phyloP scores from a whole-genome alignment of 1,140 invertebrate genomes.

The Vollenhovia emeryi region DNA sequence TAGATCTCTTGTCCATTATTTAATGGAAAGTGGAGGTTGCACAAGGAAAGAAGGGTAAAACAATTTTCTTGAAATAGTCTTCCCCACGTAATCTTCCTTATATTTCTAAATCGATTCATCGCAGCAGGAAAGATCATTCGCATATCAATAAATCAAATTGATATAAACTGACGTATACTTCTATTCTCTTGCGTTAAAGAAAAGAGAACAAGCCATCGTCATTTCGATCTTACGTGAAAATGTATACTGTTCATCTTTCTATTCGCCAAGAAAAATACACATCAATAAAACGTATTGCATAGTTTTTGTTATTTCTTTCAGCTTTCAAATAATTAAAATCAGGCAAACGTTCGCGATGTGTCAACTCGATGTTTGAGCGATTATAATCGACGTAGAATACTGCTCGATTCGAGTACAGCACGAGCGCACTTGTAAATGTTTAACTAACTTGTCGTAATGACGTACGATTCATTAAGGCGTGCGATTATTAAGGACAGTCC shows the following conservation, averaged over 20 bases:
- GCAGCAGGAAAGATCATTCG: background rate
- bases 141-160: background rate
- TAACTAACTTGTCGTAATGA: slow-evolving; percentile 72
- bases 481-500: slow-evolving; percentile 9
- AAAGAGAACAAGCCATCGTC: background rate
- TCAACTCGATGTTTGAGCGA: slow-evolving; percentile 47
- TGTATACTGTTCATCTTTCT: background rate
- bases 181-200: background rate
- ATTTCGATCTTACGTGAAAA: background rate
- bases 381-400: slow-evolving; percentile 70
- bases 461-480: background rate
- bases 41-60: slow-evolving; percentile 5
- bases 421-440: slow-evolving; percentile 77
- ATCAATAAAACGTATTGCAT: background rate
- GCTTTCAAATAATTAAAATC: background rate
- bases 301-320: background rate
- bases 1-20: background rate
- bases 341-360: slow-evolving; percentile 31
- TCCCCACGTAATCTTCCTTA: background rate
- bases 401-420: slow-evolving; percentile 80
- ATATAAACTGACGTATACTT: background rate
- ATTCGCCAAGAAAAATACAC: background rate
- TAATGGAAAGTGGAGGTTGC: background rate
- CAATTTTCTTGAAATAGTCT: slow-evolving; percentile 27
- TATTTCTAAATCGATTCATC: slow-evolving; percentile 6